phyloP scores from a whole-genome alignment of 2,797 vertebrate species.

The Nasua narica region DNA sequence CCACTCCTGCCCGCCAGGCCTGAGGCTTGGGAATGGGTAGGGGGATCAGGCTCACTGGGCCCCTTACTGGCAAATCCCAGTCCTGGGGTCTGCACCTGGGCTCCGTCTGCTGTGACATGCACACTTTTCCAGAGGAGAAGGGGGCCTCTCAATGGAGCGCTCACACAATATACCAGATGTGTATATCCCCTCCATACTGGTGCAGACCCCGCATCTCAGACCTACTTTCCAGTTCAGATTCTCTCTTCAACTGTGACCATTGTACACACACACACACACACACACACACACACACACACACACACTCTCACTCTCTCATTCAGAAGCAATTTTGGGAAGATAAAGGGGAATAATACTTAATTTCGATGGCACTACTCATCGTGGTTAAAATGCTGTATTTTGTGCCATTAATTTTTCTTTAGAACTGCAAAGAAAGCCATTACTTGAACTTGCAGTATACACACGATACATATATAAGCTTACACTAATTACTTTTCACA shows the following conservation, averaged over 20 bases:
- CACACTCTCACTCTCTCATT: too few relatives aligned
- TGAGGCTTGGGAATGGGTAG: background rate
- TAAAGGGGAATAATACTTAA: background rate
- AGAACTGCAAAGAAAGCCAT: constrained; percentile 75
- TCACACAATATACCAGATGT: background rate
- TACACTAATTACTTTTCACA: constrained; percentile 75
- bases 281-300: too few relatives aligned
- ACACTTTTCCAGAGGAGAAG: background rate
- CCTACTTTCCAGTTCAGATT: background rate
- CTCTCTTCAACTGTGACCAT: background rate
- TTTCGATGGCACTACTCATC: constrained; percentile 24
- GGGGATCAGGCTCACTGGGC: background rate
- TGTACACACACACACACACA: too few relatives aligned
- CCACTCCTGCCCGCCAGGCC: background rate
- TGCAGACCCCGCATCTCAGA: background rate
- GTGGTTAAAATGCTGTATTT: constrained; percentile 54
- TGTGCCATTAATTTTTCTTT: constrained; percentile 57
- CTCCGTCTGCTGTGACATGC: background rate
- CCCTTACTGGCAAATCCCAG: background rate
- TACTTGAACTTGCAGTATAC: constrained; percentile 81
- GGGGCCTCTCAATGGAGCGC: background rate
- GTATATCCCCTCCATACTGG: background rate
- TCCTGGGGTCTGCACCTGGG: background rate
- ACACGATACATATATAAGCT: constrained; percentile 80
- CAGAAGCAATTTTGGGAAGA: background rate